These are phyloP conservation scores for Harpagus bidentatus DNA, from an alignment of 2,113 vertebrate species.

Conservation along the genomic window DNA sequence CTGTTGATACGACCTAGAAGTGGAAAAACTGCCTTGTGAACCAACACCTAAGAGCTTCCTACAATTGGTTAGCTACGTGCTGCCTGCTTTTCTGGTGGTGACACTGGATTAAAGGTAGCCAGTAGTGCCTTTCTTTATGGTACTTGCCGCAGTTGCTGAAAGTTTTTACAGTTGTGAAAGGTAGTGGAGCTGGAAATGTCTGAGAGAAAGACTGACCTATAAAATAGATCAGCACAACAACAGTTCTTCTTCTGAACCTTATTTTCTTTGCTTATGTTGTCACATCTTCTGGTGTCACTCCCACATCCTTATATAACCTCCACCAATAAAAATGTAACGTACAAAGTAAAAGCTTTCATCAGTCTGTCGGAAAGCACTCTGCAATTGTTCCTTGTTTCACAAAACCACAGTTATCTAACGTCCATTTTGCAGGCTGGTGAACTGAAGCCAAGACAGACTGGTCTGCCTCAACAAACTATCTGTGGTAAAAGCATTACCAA, in stretches of 20 bases:
- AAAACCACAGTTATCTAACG: not conserved
- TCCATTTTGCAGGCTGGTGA: not conserved
- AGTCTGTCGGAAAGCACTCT: not conserved
- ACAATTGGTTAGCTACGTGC: not conserved
- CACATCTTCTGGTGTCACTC: not conserved
- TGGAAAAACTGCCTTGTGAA: not conserved
- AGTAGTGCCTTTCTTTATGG: not conserved
- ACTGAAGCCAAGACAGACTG: not conserved
- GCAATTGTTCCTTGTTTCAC: not conserved
- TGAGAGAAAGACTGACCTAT: not conserved
- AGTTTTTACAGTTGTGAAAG: not conserved
- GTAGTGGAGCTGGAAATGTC: not conserved
- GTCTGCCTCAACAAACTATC: not conserved
- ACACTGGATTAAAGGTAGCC: not conserved
- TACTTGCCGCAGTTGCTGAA: not conserved
- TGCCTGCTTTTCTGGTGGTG: not conserved
- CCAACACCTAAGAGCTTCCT: not conserved
- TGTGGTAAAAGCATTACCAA: not conserved
- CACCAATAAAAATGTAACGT: not conserved
- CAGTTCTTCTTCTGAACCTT: not conserved
- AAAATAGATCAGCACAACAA: not conserved
- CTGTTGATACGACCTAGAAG: not conserved
- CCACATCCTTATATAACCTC: not conserved
- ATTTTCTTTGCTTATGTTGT: not conserved
- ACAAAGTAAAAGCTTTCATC: not conserved